Percentiles rank a stretch among this genome's conserved stretches.
Conservation (phyloP, 2,113 vertebrate genomes). For the Sylvia atricapilla region DNA sequence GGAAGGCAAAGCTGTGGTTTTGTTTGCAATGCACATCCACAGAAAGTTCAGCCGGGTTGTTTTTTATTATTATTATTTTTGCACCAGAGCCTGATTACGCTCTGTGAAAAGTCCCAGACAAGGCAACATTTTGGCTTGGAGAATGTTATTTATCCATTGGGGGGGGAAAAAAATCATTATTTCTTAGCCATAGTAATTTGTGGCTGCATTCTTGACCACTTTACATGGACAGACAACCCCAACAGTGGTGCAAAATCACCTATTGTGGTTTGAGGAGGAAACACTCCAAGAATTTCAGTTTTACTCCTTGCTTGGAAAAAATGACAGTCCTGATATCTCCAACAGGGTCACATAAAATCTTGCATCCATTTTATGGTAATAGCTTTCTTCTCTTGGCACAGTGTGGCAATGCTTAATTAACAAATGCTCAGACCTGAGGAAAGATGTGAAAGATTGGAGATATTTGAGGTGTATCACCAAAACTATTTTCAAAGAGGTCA, state of each 20-base stretch:
- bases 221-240: neutral
- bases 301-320: neutral
- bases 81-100: neutral
- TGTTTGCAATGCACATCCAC: constrained; percentile 28
- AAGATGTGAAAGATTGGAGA: constrained; percentile 16
- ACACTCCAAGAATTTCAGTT: neutral
- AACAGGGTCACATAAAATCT: neutral
- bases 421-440: constrained; percentile 36
- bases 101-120: neutral
- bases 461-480: constrained; percentile 44
- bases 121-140: neutral
- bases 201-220: neutral
- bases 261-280: neutral
- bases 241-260: neutral
- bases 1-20: constrained; percentile 30
- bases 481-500: constrained; percentile 60
- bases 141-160: neutral
- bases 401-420: constrained; percentile 40
- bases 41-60: neutral
- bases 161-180: neutral
- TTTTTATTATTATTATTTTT: neutral
- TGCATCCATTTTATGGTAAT: neutral
- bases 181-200: neutral
- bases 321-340: neutral
- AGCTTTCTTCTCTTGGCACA: neutral